Conservation (phyloP, 2,113 vertebrate species). For the Corvus hawaiiensis region DNA sequence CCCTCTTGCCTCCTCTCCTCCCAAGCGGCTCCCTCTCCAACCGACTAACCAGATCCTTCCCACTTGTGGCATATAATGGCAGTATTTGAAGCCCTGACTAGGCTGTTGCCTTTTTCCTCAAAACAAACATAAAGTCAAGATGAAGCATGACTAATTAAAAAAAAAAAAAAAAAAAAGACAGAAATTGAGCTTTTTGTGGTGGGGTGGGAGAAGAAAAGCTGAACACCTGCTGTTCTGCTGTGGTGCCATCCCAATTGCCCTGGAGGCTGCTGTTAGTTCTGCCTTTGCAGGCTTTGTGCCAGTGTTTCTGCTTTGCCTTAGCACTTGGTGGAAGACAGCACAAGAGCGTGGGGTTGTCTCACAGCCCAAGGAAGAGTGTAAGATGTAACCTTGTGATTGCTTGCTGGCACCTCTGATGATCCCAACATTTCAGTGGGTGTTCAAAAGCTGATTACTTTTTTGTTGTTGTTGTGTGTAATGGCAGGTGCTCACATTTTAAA, state of each 20-base stretch:
- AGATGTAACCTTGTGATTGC: background rate
- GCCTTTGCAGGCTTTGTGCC: background rate
- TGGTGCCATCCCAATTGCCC: background rate
- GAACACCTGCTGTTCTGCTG: constrained; percentile 37
- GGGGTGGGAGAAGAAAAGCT: background rate
- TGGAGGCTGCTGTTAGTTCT: background rate
- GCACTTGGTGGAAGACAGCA: background rate
- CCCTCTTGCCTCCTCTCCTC: background rate
- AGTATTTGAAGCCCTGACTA: background rate
- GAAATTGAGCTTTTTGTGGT: background rate
- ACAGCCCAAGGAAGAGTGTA: background rate
- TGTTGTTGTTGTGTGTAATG: background rate
- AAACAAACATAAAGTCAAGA: constrained; percentile 39
- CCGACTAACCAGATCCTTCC: background rate
- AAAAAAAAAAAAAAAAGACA: background rate
- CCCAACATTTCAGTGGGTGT: background rate
- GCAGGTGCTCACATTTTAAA: background rate
- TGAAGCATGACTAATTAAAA: background rate
- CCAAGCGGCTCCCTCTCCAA: background rate
- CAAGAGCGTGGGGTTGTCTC: background rate
- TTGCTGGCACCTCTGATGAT: background rate
- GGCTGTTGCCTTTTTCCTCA: background rate
- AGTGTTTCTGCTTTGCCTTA: background rate
- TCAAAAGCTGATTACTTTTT: background rate
- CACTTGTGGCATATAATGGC: background rate